Percentiles rank a stretch among this genome's conserved stretches.
phyloP scores from a whole-genome alignment of 2,797 vertebrate species.

The Pseudomugil gertrudae region DNA sequence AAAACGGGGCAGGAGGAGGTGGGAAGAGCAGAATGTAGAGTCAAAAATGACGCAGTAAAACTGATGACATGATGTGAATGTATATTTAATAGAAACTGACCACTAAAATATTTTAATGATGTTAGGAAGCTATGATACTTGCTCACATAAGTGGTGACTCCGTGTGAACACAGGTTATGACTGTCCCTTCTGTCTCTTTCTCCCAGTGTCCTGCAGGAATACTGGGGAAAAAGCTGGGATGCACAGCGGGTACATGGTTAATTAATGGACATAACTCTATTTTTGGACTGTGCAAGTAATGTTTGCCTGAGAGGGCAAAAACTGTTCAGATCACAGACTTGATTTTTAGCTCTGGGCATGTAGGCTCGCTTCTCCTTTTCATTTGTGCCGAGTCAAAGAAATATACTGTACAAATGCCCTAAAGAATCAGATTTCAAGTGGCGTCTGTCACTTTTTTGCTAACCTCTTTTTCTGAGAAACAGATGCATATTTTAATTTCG shows the following conservation, averaged over 20 bases:
- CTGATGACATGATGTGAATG: conserved; percentile 38
- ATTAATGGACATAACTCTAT: conserved; percentile 74
- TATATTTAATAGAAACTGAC: conserved; percentile 48
- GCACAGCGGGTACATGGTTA: conserved; percentile 77
- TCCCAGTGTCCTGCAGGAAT: conserved; percentile 48
- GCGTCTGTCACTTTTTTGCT: background rate
- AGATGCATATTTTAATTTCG: conserved; percentile 11
- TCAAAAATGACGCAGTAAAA: conserved; percentile 20
- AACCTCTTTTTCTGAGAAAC: background rate
- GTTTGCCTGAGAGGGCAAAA: conserved; percentile 47
- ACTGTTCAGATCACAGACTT: conserved; percentile 36
- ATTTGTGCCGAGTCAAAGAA: conserved; percentile 8
- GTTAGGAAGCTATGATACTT: conserved; percentile 19
- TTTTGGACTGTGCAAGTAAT: conserved; percentile 50
- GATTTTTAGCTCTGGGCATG: conserved; percentile 18
- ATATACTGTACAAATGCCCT: background rate
- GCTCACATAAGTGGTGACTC: conserved; percentile 41
- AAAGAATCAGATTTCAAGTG: conserved; percentile 18
- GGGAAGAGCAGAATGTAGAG: conserved; percentile 11
- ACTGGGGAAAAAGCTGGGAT: conserved; percentile 47
- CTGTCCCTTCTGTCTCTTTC: conserved; percentile 12
- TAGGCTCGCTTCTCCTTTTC: conserved; percentile 4
- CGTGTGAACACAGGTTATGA: conserved; percentile 28
- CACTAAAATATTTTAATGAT: conserved; percentile 50
- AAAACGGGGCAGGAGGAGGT: conserved; percentile 16